These are phyloP conservation scores for Cantharis flavilabris DNA, from an alignment of 2,888 invertebrate species.

Conservation along the genomic window DNA sequence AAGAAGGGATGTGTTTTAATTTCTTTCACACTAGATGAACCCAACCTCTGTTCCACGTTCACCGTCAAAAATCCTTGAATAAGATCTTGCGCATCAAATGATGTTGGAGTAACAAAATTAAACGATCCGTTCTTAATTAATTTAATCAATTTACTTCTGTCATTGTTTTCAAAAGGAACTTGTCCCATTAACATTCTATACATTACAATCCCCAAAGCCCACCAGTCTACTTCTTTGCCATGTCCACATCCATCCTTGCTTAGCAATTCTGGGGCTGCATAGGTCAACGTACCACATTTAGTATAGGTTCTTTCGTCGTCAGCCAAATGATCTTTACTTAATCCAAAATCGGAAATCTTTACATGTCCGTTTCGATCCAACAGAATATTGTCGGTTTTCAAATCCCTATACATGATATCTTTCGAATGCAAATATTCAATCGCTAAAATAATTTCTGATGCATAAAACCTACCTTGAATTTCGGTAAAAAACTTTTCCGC, in stretches of 20 bases:
- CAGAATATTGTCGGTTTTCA: conserved; percentile 97
- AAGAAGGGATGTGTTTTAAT: background rate
- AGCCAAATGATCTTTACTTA: conserved; percentile 98
- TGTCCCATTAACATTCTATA: conserved; percentile 96
- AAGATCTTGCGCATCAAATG: background rate
- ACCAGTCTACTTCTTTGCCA: conserved; percentile 90
- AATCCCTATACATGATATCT: conserved; percentile 93
- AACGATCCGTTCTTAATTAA: background rate
- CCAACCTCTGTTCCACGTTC: background rate
- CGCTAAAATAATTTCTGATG: background rate
- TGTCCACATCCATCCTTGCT: conserved; percentile 91
- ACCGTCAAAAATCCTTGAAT: background rate
- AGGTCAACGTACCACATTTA: conserved; percentile 97
- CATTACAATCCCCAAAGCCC: conserved; percentile 98
- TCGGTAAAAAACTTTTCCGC: background rate
- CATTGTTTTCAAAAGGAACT: background rate
- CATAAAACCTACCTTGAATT: background rate
- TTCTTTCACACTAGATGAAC: background rate
- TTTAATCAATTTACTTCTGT: background rate
- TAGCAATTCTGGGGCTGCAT: conserved; percentile 91
- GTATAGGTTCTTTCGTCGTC: conserved; percentile 95
- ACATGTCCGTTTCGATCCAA: conserved; percentile 99
- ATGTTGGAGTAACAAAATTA: background rate
- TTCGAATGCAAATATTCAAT: background rate
- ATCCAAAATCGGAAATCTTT: conserved; percentile 98